phyloP scores from a whole-genome alignment of 2,797 vertebrate species.

The Enoplosus armatus region DNA sequence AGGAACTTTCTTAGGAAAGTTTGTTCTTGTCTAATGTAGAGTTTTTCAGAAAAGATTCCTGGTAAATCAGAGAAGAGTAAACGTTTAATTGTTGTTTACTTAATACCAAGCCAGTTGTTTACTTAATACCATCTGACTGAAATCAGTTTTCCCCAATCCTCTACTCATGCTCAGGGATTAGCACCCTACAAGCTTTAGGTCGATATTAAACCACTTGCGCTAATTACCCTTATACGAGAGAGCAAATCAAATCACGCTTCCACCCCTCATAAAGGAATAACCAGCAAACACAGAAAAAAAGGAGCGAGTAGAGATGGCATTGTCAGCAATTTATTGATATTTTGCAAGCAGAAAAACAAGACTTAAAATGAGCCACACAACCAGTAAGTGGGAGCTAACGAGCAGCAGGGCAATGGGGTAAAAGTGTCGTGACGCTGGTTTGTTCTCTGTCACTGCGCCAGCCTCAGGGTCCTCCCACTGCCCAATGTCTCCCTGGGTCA shows the following conservation, averaged over 20 bases:
- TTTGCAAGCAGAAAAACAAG: constrained; percentile 99
- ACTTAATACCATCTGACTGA: constrained; percentile 1
- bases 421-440: constrained; percentile 99
- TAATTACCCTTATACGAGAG: neutral
- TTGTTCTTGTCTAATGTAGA: neutral
- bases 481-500: constrained; percentile 93
- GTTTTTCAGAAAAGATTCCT: constrained; percentile 9
- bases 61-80: neutral
- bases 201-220: neutral
- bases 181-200: neutral
- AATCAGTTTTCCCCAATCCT: neutral
- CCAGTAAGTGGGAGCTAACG: constrained; percentile 99
- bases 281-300: constrained; percentile 62
- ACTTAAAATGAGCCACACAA: constrained; percentile 99
- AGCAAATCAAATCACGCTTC: neutral
- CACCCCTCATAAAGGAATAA: constrained; percentile 25
- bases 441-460: constrained; percentile 94
- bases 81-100: constrained; percentile 16
- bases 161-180: constrained; percentile 1
- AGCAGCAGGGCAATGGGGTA: constrained; percentile 99
- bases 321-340: constrained; percentile 96
- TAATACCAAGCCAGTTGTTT: neutral
- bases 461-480: constrained; percentile 97
- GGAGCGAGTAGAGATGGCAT: constrained; percentile 73
- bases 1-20: neutral